Evolutionary conservation across 2,888 invertebrate species (phyloP).

Genomic region (Ophion ventricosus): DNA sequence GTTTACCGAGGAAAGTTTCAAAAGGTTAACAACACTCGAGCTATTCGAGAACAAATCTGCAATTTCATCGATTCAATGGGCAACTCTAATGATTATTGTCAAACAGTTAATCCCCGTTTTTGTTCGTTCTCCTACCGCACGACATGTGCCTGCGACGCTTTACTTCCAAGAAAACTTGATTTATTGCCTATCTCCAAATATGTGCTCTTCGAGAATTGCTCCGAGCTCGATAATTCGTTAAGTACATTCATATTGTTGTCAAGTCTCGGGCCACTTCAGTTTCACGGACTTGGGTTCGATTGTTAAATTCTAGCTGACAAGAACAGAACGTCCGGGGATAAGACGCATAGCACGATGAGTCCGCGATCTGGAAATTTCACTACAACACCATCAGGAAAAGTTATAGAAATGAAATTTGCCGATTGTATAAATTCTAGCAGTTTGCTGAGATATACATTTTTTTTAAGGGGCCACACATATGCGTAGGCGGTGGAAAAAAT

Average conservation of each 20-base stretch:
- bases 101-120: slow-evolving; percentile 22
- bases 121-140: background rate
- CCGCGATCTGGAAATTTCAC: background rate
- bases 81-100: slow-evolving; percentile 31
- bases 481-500: too few relatives aligned
- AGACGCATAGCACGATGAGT: too few relatives aligned
- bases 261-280: background rate
- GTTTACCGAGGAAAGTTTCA: slow-evolving; percentile 2
- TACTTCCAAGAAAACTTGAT: slow-evolving; percentile 31
- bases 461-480: too few relatives aligned
- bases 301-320: background rate
- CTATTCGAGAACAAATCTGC: background rate
- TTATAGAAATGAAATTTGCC: too few relatives aligned
- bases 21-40: slow-evolving; percentile 3
- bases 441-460: too few relatives aligned
- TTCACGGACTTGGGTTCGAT: background rate
- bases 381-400: too few relatives aligned
- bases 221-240: slow-evolving; percentile 12
- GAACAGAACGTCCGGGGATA: background rate
- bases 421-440: too few relatives aligned
- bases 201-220: background rate
- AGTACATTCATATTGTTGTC: background rate
- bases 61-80: slow-evolving; percentile 3
- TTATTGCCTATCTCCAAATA: slow-evolving; percentile 17
- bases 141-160: background rate